Evolutionary conservation across 2,113 vertebrate species (phyloP).

Genomic region (Psilopsiagon aurifrons): DNA sequence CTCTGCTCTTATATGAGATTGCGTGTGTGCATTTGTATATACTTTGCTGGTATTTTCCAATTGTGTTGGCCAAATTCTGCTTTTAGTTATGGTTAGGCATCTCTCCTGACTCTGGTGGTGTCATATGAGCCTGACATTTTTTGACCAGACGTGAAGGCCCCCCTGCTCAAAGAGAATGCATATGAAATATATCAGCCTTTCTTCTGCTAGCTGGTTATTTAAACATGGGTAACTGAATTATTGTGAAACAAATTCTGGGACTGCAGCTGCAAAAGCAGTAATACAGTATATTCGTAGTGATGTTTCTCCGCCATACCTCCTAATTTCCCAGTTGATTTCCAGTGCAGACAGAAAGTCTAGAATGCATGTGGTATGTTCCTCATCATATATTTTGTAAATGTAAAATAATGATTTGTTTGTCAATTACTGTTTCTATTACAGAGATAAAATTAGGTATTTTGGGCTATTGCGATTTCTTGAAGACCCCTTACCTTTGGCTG

Average conservation of each 20-base stretch:
- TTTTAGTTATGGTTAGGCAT: constrained; percentile 67
- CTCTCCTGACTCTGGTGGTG: constrained; percentile 61
- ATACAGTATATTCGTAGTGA: constrained; percentile 27
- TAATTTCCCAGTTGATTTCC: constrained; percentile 64
- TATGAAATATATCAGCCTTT: constrained; percentile 64
- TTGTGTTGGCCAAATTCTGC: constrained; percentile 66
- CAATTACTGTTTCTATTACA: constrained; percentile 14
- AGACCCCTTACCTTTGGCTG: not conserved
- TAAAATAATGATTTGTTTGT: constrained; percentile 61
- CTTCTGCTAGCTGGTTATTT: constrained; percentile 63
- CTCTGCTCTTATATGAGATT: constrained; percentile 11
- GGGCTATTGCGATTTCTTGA: not conserved
- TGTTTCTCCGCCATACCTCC: constrained; percentile 41
- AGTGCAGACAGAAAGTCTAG: constrained; percentile 64
- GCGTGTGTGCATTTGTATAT: constrained; percentile 55
- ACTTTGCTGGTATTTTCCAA: constrained; percentile 59
- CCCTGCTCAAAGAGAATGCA: constrained; percentile 59
- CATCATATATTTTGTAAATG: constrained; percentile 32
- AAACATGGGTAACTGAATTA: constrained; percentile 67
- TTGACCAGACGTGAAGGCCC: constrained; percentile 57
- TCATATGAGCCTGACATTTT: constrained; percentile 68
- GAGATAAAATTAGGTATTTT: not conserved
- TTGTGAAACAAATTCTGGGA: constrained; percentile 65
- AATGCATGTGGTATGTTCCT: constrained; percentile 51
- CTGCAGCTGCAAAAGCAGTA: constrained; percentile 69